Conservation (phyloP, 2,888 invertebrate species). For the Clepsis dumicolana region DNA sequence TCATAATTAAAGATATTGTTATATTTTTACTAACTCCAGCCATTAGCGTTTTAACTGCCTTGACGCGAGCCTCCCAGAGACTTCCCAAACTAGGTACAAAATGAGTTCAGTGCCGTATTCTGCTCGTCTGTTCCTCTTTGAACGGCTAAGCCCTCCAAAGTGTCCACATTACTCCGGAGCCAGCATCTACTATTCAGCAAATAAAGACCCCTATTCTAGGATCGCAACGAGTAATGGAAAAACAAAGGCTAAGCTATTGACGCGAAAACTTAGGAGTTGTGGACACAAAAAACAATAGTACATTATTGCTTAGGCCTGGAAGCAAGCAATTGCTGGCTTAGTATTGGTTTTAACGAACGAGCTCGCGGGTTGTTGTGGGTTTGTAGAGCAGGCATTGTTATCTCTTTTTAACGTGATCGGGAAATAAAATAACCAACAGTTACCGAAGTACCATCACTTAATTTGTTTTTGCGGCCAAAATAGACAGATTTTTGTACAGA, state of each 20-base stretch:
- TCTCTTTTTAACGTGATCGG: no score
- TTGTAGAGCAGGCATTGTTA: no score
- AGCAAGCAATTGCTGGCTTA: no score
- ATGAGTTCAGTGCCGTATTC: not conserved
- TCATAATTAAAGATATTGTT: no score
- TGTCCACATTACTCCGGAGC: conserved; percentile 79
- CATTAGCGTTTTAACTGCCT: not conserved
- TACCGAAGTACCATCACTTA: no score
- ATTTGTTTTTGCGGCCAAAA: no score
- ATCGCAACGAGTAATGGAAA: conserved; percentile 81
- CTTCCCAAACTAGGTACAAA: conserved; percentile 42
- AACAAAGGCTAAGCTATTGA: conserved; percentile 64
- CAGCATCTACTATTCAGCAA: conserved; percentile 81
- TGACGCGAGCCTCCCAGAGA: conserved; percentile 21
- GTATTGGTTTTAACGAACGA: no score
- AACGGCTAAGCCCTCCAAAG: conserved; percentile 64
- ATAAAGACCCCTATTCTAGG: conserved; percentile 78
- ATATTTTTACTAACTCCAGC: no score
- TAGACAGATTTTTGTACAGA: no score
- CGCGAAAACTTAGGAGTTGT: conserved; percentile 52
- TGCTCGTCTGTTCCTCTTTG: conserved; percentile 41
- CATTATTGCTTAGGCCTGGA: no score
- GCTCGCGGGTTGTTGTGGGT: no score
- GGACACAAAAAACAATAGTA: not conserved
- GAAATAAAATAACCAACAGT: no score